Evolutionary conservation across 2,888 invertebrate species (phyloP).

Genomic region (Phasia obesa): DNA sequence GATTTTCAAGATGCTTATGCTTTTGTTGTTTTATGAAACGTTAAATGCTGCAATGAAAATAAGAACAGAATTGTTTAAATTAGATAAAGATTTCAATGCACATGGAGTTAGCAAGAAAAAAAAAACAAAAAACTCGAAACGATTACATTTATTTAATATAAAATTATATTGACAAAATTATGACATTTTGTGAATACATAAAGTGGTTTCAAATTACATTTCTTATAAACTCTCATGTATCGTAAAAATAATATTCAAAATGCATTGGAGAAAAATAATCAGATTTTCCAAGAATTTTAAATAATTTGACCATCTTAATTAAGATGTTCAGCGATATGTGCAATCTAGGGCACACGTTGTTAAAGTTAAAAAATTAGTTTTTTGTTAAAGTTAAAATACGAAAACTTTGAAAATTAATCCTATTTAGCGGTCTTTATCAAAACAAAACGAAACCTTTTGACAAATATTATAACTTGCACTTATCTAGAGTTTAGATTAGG

Average conservation of each 20-base stretch:
- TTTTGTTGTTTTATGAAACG: not conserved
- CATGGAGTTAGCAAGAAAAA: constrained; percentile 40
- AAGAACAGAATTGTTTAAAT: constrained; percentile 30
- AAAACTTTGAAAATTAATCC: no score
- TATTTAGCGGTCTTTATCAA: no score
- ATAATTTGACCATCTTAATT: no score
- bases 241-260: constrained; percentile 4
- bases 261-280: constrained; percentile 49
- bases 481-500: no score
- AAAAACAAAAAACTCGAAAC: constrained; percentile 5
- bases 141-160: not conserved
- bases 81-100: constrained; percentile 59
- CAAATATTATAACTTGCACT: no score
- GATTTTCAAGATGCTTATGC: not conserved
- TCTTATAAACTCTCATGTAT: constrained; percentile 8
- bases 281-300: constrained; percentile 36
- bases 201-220: constrained; percentile 47
- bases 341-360: constrained; percentile 13
- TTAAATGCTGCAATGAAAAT: constrained; percentile 81
- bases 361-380: not conserved
- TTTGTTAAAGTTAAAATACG: no score
- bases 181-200: constrained; percentile 38
- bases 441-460: no score
- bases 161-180: constrained; percentile 35
- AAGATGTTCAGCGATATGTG: not conserved